Evolutionary conservation across 92 coral and sea anemone species (phyloP).

Genomic region (Porites divaricata): DNA sequence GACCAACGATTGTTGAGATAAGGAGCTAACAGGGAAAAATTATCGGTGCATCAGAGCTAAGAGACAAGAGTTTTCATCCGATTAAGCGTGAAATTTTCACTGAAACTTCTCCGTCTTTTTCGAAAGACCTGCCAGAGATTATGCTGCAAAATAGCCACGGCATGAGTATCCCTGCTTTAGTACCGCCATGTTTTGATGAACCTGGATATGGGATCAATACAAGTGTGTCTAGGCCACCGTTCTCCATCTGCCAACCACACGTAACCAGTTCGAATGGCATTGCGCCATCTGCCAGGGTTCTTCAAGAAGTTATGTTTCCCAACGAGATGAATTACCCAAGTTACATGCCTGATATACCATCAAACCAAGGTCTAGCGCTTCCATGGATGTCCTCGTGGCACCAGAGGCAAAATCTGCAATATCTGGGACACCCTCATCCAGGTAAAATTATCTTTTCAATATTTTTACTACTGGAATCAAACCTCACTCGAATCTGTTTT

Average conservation of each 20-base stretch:
- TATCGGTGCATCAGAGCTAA: conserved; percentile 40
- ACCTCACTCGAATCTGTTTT: conserved; percentile 25
- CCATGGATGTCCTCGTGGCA: conserved; percentile 79
- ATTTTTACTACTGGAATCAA: neutral
- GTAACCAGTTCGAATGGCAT: conserved; percentile 48
- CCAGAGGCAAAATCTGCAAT: conserved; percentile 76
- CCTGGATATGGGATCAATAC: conserved; percentile 74
- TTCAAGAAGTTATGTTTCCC: conserved; percentile 84
- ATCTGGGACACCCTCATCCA: conserved; percentile 83
- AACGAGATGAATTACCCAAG: conserved; percentile 81
- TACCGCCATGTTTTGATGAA: conserved; percentile 84
- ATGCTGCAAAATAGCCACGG: conserved; percentile 84
- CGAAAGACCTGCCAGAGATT: neutral
- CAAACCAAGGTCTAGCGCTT: conserved; percentile 69
- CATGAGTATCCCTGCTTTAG: conserved; percentile 80
- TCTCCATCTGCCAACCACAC: conserved; percentile 68
- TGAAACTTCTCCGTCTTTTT: neutral
- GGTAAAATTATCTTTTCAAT: conserved; percentile 43
- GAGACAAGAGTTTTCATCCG: conserved; percentile 16
- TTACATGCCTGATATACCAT: conserved; percentile 75
- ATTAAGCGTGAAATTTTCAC: neutral
- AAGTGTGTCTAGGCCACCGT: conserved; percentile 67
- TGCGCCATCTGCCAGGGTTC: conserved; percentile 75
- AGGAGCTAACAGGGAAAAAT: conserved; percentile 47
- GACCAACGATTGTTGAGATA: conserved; percentile 47